Conservation (phyloP, 2,797 vertebrate species). For the Hylomyscus alleni region DNA sequence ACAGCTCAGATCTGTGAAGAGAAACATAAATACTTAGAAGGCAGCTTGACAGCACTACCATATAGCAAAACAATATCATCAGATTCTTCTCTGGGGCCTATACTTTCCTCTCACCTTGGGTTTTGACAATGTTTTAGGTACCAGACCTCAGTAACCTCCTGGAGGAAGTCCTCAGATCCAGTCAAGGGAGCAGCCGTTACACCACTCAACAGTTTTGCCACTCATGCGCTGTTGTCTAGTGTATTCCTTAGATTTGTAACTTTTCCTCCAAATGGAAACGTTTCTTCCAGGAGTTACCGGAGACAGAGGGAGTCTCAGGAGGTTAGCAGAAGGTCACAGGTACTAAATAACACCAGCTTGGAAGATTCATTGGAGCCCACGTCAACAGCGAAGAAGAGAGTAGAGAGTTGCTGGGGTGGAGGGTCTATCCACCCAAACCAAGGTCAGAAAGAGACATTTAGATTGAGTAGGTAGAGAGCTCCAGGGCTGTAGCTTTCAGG, state of each 20-base stretch:
- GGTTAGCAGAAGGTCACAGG: background rate
- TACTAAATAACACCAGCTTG: background rate
- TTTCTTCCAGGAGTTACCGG: background rate
- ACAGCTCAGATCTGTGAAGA: background rate
- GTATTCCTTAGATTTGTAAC: background rate
- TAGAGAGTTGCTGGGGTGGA: background rate
- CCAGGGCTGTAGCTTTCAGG: background rate
- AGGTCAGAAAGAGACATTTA: background rate
- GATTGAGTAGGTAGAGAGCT: background rate
- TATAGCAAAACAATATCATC: background rate
- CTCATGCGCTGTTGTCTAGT: background rate
- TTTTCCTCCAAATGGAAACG: background rate
- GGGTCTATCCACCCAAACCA: too few species aligned
- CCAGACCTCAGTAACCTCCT: background rate
- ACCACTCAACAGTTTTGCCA: too few species aligned
- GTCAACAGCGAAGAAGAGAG: background rate
- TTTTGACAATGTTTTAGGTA: too few species aligned
- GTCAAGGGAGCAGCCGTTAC: background rate
- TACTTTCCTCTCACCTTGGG: background rate
- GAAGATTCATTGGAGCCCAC: too few species aligned
- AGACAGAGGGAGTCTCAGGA: background rate
- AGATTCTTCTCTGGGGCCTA: background rate
- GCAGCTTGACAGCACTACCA: background rate
- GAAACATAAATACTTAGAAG: too few species aligned
- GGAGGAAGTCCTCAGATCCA: background rate